Evolutionary conservation across 2,888 invertebrate species (phyloP), one percentile per base, ranked within the genome.

Genomic region (Leucoma salicis): DNA sequence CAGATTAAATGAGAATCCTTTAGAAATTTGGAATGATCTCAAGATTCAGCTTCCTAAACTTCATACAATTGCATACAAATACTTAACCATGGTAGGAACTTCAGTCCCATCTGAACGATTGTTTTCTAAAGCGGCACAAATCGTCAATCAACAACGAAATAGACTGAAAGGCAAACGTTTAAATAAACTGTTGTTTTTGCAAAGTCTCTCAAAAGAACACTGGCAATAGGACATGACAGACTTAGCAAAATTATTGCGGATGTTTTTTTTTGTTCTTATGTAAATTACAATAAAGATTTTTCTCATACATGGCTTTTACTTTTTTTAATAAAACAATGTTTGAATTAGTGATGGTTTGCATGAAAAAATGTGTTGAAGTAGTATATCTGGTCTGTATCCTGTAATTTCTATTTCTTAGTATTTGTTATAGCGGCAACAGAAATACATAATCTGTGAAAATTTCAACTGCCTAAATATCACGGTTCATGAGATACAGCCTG

Each of bases 11-110:
- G 25, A 25, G 25, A 25, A 25, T 10, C 25, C 25, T 25, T 25
- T 25, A 35, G 57, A 63, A 46, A 49, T 55, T 31, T 52, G 50
- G 35, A 33, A 36, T 31, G 57, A 60, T 42, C 43, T 48, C 7
- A 54, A 56, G 21, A 46, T 49, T 47, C 52, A 54, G 37, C 32
- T 53, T 39, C 41, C 56, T 38, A 56, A 47, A 36, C 42, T 56
- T 12, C 28, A 56, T 39, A 50, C n/a, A 33, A n/a, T 32, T 7
- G 32, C 18, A 4, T 10, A 16, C 16, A 16, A 16, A 32, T 32
- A 32, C 16, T 16, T 32, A 7, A 32, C 7, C 8, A 21, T 8
- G 6, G 5, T 21, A 6, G 21, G 7, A 8, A 21, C 21, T 8
- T 21, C 21, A 32, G 16, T 12, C 2, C 32, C 16, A 32, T 32